A percentile compares a stretch with the other conserved stretches of the same genome.
phyloP scores from a whole-genome alignment of 2,888 invertebrate species.

The Caradrina clavipalpis region DNA sequence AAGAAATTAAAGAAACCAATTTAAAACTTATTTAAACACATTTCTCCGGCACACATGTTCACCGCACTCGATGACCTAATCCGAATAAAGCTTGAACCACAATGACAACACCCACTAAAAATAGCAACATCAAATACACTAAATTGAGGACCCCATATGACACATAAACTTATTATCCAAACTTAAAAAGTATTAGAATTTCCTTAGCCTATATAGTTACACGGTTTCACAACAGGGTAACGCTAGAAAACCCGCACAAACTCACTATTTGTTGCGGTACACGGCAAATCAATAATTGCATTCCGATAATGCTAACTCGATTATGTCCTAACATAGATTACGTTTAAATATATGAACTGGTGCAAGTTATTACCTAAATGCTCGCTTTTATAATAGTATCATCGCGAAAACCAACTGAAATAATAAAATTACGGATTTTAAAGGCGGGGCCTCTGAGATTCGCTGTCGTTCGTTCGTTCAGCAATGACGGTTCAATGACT shows the following conservation, averaged over 20 bases:
- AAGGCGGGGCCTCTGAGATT: constrained; percentile 88
- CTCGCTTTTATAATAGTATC: constrained; percentile 83
- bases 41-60: constrained; percentile 88
- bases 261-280: constrained; percentile 77
- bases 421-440: constrained; percentile 83
- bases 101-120: constrained; percentile 92
- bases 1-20: constrained; percentile 85
- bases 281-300: constrained; percentile 86
- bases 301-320: constrained; percentile 63
- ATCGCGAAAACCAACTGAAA: constrained; percentile 86
- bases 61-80: constrained; percentile 89
- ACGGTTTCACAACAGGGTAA: constrained; percentile 71
- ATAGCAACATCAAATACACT: constrained; percentile 89
- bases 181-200: constrained; percentile 63
- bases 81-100: constrained; percentile 84
- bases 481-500: constrained; percentile 85
- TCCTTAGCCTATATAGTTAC: constrained; percentile 66
- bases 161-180: constrained; percentile 73
- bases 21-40: constrained; percentile 79
- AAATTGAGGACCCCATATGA: constrained; percentile 75
- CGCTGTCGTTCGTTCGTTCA: constrained; percentile 86
- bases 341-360: constrained; percentile 32
- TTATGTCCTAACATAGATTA: constrained; percentile 40
- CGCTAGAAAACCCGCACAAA: constrained; percentile 78
- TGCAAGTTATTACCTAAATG: constrained; percentile 80